Evolutionary conservation across 2,113 vertebrate species (phyloP).

Genomic region (Macheiramphus alcinus): DNA sequence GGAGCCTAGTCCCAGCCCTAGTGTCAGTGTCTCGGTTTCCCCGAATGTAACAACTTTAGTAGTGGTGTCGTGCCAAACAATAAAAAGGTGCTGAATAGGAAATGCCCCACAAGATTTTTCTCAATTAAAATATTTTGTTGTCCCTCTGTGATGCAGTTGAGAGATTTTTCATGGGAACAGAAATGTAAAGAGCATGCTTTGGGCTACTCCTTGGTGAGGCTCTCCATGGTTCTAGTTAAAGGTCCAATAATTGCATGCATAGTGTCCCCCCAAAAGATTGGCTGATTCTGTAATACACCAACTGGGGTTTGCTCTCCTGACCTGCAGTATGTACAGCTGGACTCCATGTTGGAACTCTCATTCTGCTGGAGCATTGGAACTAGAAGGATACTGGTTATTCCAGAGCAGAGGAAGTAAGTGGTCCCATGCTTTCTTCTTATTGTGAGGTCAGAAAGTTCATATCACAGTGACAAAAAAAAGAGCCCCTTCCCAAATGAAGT

Average conservation of each 20-base stretch:
- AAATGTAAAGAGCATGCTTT: neutral
- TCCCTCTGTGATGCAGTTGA: neutral
- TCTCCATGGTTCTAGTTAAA: neutral
- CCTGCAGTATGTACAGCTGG: neutral
- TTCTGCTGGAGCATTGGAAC: neutral
- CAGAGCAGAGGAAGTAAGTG: neutral
- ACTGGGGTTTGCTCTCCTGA: neutral
- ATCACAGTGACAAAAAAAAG: neutral
- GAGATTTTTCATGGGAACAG: neutral
- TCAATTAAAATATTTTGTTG: neutral
- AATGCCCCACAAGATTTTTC: neutral
- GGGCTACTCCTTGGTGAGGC: neutral
- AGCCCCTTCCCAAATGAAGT: neutral
- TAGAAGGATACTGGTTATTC: neutral
- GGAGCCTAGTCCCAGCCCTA: neutral
- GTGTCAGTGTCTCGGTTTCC: neutral
- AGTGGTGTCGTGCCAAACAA: neutral
- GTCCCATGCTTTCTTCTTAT: neutral
- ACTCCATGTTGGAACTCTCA: neutral
- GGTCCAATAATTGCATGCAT: neutral
- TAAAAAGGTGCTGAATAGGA: neutral
- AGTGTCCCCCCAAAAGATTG: neutral
- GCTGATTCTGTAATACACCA: neutral
- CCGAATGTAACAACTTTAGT: neutral
- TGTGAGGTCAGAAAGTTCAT: neutral